Evolutionary conservation across 2,888 invertebrate genomes (phyloP).

Genomic region (Allacma fusca): DNA sequence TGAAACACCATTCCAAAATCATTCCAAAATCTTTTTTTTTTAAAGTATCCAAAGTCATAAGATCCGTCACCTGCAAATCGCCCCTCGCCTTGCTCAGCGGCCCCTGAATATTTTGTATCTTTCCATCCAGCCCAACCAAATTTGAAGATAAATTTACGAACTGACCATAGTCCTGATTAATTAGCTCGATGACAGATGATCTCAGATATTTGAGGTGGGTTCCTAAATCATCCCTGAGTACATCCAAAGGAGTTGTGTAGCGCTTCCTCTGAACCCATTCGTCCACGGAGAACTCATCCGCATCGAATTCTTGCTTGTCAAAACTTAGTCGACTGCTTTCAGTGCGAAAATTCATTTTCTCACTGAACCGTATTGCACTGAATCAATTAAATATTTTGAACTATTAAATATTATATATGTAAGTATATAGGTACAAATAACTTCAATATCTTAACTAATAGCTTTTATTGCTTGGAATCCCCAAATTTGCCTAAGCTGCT

Average conservation of each 20-base stretch:
- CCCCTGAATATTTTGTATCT: conserved; percentile 79
- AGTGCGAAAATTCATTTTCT: conserved; percentile 31
- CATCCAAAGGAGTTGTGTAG: conserved; percentile 80
- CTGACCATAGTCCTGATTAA: conserved; percentile 97
- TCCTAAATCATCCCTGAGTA: conserved; percentile 83
- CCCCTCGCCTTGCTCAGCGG: conserved; percentile 83
- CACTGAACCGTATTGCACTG: background rate
- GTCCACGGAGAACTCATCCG: conserved; percentile 90
- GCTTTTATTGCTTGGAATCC: background rate
- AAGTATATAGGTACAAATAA: background rate
- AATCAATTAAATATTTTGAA: background rate
- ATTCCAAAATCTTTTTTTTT: no score
- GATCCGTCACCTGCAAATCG: conserved; percentile 76
- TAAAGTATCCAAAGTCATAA: no score
- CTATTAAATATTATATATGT: background rate
- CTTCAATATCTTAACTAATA: background rate
- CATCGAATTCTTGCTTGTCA: conserved; percentile 58
- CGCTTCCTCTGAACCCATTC: conserved; percentile 78
- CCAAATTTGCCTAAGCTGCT: no score
- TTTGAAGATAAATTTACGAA: conserved; percentile 97
- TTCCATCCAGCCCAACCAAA: conserved; percentile 88
- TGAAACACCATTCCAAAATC: no score
- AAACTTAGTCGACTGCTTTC: conserved; percentile 51
- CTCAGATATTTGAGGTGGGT: conserved; percentile 89
- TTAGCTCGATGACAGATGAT: conserved; percentile 93